phyloP scores from a whole-genome alignment of 2,113 vertebrate species.

The Pelobates fuscus region DNA sequence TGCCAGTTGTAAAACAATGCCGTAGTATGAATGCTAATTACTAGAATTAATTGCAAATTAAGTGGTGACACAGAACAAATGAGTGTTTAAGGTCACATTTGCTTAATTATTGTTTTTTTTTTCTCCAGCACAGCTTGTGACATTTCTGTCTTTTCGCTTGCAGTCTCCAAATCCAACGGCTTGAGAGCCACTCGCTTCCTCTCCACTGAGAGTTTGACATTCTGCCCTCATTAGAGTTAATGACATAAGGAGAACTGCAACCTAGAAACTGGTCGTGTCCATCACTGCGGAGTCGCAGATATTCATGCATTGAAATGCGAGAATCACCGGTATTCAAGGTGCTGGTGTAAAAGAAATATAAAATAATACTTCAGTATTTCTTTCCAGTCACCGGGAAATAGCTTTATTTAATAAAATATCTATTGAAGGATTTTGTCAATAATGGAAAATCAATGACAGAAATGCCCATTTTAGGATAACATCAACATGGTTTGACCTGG shows the following conservation, averaged over 20 bases:
- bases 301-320: slow-evolving; percentile 34
- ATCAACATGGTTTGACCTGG: too few species aligned
- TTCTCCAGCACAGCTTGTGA: slow-evolving; percentile 22
- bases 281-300: slow-evolving; percentile 17
- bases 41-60: slow-evolving; percentile 34
- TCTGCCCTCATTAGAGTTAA: slow-evolving; percentile 47
- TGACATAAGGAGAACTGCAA: slow-evolving; percentile 29
- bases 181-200: not conserved
- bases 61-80: slow-evolving; percentile 16
- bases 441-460: too few species aligned
- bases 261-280: slow-evolving; percentile 21
- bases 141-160: slow-evolving; percentile 14
- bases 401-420: too few species aligned
- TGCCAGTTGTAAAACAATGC: not conserved
- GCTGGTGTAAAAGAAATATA: too few species aligned
- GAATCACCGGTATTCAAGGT: not conserved
- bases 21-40: slow-evolving; percentile 27
- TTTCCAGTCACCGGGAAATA: too few species aligned
- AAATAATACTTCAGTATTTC: too few species aligned
- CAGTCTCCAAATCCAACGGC: not conserved
- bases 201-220: slow-evolving; percentile 32
- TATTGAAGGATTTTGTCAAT: too few species aligned
- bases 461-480: too few species aligned
- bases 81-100: slow-evolving; percentile 46
- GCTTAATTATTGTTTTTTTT: slow-evolving; percentile 32